These are phyloP conservation scores for Tachysurus vachellii DNA, from an alignment of 2,113 vertebrate genomes.

Conservation along the genomic window DNA sequence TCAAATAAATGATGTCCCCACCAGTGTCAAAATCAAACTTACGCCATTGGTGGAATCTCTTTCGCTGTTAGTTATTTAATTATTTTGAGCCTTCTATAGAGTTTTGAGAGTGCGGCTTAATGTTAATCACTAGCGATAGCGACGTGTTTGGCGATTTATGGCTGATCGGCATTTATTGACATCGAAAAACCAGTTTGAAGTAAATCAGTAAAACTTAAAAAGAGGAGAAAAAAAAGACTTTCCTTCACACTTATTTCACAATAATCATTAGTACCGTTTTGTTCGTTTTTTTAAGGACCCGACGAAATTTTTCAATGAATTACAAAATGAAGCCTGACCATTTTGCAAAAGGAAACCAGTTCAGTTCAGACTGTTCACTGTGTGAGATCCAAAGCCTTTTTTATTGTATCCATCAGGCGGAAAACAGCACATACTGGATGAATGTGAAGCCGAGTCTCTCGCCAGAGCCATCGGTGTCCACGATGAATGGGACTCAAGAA, in stretches of 20 bases:
- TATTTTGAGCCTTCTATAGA: background rate
- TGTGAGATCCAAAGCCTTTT: background rate
- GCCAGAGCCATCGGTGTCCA: constrained; percentile 44
- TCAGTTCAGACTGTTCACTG: background rate
- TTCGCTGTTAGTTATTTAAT: background rate
- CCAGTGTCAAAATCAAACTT: too few relatives aligned
- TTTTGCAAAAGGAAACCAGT: background rate
- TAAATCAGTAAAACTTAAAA: background rate
- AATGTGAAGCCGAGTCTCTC: constrained; percentile 17
- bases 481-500: constrained; percentile 57
- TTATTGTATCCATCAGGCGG: constrained; percentile 7
- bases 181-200: background rate
- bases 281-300: background rate
- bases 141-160: background rate
- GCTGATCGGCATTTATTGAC: background rate
- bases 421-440: constrained; percentile 47
- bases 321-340: background rate
- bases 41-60: background rate
- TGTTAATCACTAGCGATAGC: background rate
- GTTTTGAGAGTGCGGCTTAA: background rate
- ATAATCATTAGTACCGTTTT: background rate
- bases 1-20: too few relatives aligned
- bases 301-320: background rate
- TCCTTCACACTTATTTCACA: background rate
- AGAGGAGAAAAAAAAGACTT: background rate